Evolutionary conservation across 2,888 invertebrate species (phyloP).

Genomic region (Antheraea assamensis): DNA sequence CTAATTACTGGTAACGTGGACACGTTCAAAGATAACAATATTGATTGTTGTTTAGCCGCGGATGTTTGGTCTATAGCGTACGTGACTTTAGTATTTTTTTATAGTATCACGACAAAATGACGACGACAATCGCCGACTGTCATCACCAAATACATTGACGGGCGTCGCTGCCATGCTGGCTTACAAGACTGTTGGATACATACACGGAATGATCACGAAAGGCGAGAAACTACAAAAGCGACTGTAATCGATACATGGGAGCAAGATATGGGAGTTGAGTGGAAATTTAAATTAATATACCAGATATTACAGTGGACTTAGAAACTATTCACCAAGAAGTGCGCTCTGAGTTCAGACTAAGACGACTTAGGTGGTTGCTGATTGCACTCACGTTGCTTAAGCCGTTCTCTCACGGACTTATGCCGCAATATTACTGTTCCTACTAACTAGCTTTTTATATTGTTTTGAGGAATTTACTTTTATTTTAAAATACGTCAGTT

Average conservation of each 20-base stretch:
- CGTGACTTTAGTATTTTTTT: neutral
- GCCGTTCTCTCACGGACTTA: slow-evolving; percentile 18
- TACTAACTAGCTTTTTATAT: neutral
- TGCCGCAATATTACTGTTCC: slow-evolving; percentile 12
- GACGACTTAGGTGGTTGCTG: slow-evolving; percentile 23
- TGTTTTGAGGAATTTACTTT: neutral
- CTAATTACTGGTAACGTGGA: neutral
- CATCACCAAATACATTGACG: too few relatives aligned
- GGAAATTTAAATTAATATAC: slow-evolving; percentile 3
- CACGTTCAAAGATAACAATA: neutral
- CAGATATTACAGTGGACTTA: neutral
- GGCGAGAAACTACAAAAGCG: too few relatives aligned
- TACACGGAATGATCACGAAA: neutral
- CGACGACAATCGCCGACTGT: too few relatives aligned
- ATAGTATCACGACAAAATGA: neutral
- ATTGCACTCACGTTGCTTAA: slow-evolving; percentile 23
- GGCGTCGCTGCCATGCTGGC: too few relatives aligned
- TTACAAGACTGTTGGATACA: neutral
- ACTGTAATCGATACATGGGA: too few relatives aligned
- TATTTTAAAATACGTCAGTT: too few relatives aligned
- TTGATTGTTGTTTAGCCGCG: neutral
- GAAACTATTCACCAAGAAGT: neutral
- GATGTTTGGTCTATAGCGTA: neutral
- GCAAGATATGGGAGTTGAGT: too few relatives aligned
- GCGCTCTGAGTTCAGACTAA: slow-evolving; percentile 15